Evolutionary conservation across 2,113 vertebrate genomes (phyloP).

Genomic region (Micronycteris hirsuta): DNA sequence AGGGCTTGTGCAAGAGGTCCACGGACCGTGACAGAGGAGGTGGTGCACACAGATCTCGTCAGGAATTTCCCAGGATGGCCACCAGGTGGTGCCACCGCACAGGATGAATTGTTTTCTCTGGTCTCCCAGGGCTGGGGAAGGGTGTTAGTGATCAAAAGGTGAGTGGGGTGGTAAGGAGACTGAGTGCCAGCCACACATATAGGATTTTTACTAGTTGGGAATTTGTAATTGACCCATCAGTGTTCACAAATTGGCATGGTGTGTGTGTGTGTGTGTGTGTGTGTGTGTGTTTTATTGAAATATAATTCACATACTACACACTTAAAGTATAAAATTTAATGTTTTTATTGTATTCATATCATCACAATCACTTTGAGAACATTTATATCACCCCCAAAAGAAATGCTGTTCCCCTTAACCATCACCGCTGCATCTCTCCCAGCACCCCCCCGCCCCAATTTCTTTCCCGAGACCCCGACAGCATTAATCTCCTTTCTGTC

Average conservation of each 20-base stretch:
- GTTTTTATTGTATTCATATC: background rate
- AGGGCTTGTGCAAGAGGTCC: background rate
- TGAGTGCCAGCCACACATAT: background rate
- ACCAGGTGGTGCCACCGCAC: slow-evolving; percentile 52
- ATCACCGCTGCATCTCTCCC: background rate
- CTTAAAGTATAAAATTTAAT: background rate
- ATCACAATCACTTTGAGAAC: background rate
- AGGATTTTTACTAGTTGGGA: background rate
- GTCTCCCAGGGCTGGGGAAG: background rate
- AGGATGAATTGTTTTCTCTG: background rate
- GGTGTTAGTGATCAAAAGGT: fast-evolving
- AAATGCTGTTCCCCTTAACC: background rate
- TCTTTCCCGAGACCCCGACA: background rate
- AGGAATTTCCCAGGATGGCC: background rate
- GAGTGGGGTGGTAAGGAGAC: background rate
- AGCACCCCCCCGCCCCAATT: fast-evolving
- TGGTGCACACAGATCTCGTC: background rate
- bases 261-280: background rate
- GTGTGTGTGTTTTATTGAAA: background rate
- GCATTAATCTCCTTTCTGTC: background rate
- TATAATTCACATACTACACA: background rate
- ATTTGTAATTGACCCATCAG: background rate
- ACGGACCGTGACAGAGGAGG: fast-evolving
- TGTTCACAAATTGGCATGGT: background rate
- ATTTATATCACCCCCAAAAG: background rate